phyloP scores from a whole-genome alignment of 2,888 invertebrate genomes.

The Drosophila fulvimacula region DNA sequence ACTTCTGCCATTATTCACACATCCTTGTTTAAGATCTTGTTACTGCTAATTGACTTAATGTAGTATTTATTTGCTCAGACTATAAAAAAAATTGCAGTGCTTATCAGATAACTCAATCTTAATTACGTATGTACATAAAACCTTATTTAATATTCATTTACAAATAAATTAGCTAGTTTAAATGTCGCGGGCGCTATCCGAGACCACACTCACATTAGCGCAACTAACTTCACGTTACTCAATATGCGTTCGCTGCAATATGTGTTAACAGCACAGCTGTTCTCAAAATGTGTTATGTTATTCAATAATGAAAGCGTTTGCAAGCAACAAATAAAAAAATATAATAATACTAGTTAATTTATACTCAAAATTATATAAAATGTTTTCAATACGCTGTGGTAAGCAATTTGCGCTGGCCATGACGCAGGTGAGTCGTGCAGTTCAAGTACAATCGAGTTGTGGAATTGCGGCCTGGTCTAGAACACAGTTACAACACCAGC shows the following conservation, averaged over 20 bases:
- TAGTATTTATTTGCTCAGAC: no score
- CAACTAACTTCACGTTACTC: slow-evolving; percentile 1
- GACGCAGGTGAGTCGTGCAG: slow-evolving; percentile 16
- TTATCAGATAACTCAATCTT: no score
- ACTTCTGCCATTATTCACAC: neutral
- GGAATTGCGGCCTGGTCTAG: slow-evolving; percentile 28
- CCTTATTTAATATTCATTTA: no score
- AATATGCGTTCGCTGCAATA: neutral
- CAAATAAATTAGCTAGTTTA: neutral
- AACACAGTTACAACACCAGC: slow-evolving; percentile 28
- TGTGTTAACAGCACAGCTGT: slow-evolving; percentile 45
- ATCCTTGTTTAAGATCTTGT: neutral
- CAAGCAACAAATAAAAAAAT: neutral
- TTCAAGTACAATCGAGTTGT: slow-evolving; percentile 10
- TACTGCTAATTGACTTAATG: neutral
- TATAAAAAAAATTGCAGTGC: no score
- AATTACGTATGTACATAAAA: neutral
- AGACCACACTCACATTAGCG: neutral
- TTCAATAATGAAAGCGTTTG: slow-evolving; percentile 35
- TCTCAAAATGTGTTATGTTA: slow-evolving; percentile 48
- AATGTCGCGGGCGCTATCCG: slow-evolving; percentile 12
- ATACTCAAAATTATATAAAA: slow-evolving; percentile 31
- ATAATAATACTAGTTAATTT: slow-evolving; percentile 1
- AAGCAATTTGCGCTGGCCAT: slow-evolving; percentile 35
- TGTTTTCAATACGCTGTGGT: slow-evolving; percentile 66